Evolutionary conservation across 2,797 vertebrate species (phyloP), one percentile per base, ranked within the genome.

Genomic region (Chelidonichthys spinosus): DNA sequence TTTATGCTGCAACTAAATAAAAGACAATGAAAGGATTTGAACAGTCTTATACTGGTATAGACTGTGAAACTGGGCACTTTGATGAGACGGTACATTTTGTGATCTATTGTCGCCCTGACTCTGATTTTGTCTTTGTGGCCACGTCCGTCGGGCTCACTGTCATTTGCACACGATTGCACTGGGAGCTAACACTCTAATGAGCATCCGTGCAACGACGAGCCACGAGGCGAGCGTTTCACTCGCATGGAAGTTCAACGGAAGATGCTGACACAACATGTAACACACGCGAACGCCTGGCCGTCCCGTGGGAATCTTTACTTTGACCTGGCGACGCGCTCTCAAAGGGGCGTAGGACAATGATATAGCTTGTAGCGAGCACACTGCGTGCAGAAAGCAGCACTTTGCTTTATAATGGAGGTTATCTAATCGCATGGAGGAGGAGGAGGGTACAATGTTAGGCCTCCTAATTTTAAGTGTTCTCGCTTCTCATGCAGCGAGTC

Each of bases 261-360:
- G 84, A 79, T 86, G 89, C 87, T 76, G 85, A 85, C 83, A 63
- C 81, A 74, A 59, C n/a, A 9, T 72, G 74, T 65, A 69, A 44
- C 35, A 80, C 88, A 87, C 49, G 73, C 89, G 83, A 89, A 84
- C 81, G 4, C 69, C 2, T 63, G 35, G 47, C 68, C 40, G 2
- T 80, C 69, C 25, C 67, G 62, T 89, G 83, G 87, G 88, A 90
- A 91, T 82, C 75, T 85, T 90, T 72, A 79, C 25, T 87, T 81
- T 86, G 84, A 83, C 74, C 71, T 64, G 78, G 86, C 85, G 81
- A 82, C 61, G 86, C 80, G 33, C 64, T 72, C 66, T 74, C 56
- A 25, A 35, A 72, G 47, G 58, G 47, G 42, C 54, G 52, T 63
- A 66, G 35, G 65, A 73, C 77, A 76, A 59, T 83, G 44, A 33